Base-by-base conservation (phyloP, 2,797 vertebrate genomes). In the Hephaestus fuliginosus region DNA sequence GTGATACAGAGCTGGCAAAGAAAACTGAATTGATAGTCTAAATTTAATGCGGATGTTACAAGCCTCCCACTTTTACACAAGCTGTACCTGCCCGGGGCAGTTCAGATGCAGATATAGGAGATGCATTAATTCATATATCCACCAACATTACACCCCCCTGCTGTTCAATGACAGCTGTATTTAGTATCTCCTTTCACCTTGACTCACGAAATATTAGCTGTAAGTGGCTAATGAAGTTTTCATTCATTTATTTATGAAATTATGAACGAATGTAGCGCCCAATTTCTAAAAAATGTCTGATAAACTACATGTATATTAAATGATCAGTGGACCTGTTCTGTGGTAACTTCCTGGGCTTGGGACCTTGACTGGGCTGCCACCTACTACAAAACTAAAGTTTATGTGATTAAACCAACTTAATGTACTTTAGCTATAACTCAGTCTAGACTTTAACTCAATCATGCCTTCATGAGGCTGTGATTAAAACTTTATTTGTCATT, bases 31-130 rank as follows among this genome's bases (percentile, higher is more conserved):
- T 57, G 58, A 76, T 71, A 69, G 64, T 84, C 57, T 86, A 81
- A 80, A 82, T 78, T 74, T 77, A 80, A 70, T 30, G 30, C 4
- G 33, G 65, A 76, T 84, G 46, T 76, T 82, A 69, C 61, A 51
- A 71, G 65, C 78, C 65, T 83, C 82, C 77, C 68, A 83, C 77
- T 68, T 75, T 55, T 43, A 67, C 58, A 81, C 33, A 56, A 36
- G 65, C 74, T 73, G 49, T 55, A 52, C 7, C 62, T 53, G 73
- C 72, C 69, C 57, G 39, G 56, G 75, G 51, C 70, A 74, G 28
- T 44, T 41, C 8, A 33, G 51, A 56, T 69, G 67, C 55, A 76
- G 51, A 72, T 30, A 73, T 9, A 64, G 28, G 62, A 39, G 43
- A 64, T 14, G 7, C 30, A 70, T 41, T 44, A 52, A 65, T 62